phyloP scores from a whole-genome alignment of 2,113 vertebrate genomes.

The Cebus imitator region DNA sequence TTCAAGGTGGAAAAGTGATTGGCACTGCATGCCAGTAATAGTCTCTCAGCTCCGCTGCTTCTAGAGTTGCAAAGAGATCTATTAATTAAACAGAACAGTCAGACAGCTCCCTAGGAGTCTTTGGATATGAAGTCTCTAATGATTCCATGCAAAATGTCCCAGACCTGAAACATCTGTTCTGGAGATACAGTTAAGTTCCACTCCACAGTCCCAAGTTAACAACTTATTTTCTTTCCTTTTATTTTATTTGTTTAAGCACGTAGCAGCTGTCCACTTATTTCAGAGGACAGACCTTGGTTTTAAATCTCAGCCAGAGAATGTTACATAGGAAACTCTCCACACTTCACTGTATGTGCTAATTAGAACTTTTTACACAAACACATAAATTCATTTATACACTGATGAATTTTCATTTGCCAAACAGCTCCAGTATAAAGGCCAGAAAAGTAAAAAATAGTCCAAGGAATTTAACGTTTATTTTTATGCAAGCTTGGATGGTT shows the following conservation, averaged over 20 bases:
- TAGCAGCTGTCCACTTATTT: conserved; percentile 66
- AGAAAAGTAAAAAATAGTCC: not conserved
- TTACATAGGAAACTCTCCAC: not conserved
- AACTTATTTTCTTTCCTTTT: conserved; percentile 56
- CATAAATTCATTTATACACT: conserved; percentile 42
- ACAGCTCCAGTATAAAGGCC: conserved; percentile 48
- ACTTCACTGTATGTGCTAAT: conserved; percentile 69
- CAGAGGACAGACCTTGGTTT: conserved; percentile 65
- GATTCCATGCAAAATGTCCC: conserved; percentile 66
- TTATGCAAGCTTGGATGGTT: conserved; percentile 29
- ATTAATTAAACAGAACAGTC: conserved; percentile 75
- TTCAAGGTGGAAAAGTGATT: not conserved
- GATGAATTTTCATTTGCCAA: conserved; percentile 65
- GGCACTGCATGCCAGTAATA: not conserved
- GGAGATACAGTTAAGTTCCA: conserved; percentile 41
- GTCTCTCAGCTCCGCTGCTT: not conserved
- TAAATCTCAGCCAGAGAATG: conserved; percentile 38
- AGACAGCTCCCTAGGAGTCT: conserved; percentile 55
- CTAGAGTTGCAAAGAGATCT: conserved; percentile 62
- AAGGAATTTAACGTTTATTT: conserved; percentile 69
- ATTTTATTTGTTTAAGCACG: conserved; percentile 31
- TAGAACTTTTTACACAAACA: conserved; percentile 59
- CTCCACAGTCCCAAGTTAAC: conserved; percentile 60
- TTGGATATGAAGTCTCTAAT: conserved; percentile 56
- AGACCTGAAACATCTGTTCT: conserved; percentile 68